These are phyloP conservation scores for Cercocebus atys DNA, from an alignment of 2,113 vertebrate species.

Conservation along the genomic window DNA sequence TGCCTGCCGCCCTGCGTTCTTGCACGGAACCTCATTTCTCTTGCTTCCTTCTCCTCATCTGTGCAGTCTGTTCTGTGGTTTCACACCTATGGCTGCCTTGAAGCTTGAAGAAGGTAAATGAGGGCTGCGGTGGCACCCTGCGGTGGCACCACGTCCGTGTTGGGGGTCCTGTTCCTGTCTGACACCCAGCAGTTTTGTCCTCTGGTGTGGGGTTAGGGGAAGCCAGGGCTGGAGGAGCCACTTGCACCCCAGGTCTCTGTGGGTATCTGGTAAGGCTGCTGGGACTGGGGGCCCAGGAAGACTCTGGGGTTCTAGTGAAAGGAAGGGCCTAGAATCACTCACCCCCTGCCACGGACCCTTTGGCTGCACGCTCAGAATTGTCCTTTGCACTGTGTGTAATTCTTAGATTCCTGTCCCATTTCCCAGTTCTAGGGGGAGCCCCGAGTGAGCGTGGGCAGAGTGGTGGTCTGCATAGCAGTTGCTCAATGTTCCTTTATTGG, in stretches of 20 bases:
- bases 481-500: not conserved
- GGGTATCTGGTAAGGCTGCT: not conserved
- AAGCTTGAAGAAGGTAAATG: not conserved
- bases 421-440: not conserved
- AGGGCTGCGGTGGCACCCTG: not conserved
- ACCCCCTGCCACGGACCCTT: accelerated
- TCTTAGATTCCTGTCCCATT: not conserved
- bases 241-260: accelerated
- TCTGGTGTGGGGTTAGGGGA: no score
- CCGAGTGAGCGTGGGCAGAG: not conserved
- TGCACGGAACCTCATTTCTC: not conserved
- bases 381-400: not conserved
- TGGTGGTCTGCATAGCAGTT: accelerated
- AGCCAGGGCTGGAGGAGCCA: not conserved
- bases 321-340: not conserved
- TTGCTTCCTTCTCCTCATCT: accelerated
- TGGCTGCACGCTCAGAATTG: not conserved
- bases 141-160: accelerated
- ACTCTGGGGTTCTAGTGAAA: not conserved
- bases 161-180: not conserved
- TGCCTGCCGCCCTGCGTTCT: accelerated
- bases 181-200: not conserved
- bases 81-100: no score
- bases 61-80: not conserved
- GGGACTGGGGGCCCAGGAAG: not conserved